A percentile compares a stretch with the other conserved stretches of the same genome.
Evolutionary conservation across 2,113 vertebrate species (phyloP).

Genomic region (Coracopsis vasa): DNA sequence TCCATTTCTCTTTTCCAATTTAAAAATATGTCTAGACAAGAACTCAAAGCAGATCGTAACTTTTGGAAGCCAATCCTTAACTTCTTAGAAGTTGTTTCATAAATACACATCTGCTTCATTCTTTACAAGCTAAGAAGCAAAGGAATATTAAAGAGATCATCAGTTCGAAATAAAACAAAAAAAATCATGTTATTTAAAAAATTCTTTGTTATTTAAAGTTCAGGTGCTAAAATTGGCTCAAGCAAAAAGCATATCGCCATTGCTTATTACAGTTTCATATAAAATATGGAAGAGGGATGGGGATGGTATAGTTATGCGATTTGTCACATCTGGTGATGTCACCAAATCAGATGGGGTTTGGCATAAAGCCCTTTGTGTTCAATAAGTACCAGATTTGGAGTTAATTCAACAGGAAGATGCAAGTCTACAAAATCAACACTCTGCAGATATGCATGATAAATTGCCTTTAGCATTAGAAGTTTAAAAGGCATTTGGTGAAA

Average conservation of each 20-base stretch:
- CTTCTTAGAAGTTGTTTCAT: conserved; percentile 31
- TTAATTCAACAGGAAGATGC: background rate
- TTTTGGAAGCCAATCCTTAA: conserved; percentile 55
- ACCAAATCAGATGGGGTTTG: background rate
- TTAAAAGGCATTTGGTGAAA: background rate
- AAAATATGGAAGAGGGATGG: background rate
- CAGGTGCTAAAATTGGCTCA: conserved; percentile 20
- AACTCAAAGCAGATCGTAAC: conserved; percentile 37
- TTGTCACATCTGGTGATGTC: background rate
- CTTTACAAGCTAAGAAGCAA: conserved; percentile 35
- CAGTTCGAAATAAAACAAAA: conserved; percentile 6
- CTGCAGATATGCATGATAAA: background rate
- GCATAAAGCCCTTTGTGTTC: background rate
- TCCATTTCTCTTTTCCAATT: background rate
- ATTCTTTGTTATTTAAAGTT: background rate
- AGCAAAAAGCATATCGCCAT: background rate
- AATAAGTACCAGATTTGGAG: conserved; percentile 12
- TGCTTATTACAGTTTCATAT: background rate
- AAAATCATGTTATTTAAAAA: background rate
- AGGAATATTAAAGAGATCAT: conserved; percentile 7
- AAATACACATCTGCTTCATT: conserved; percentile 56
- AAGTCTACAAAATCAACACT: background rate
- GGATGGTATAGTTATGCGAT: background rate
- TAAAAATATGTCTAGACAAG: conserved; percentile 50
- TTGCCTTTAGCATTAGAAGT: background rate